Evolutionary conservation across 2,113 vertebrate genomes (phyloP).

Genomic region (Tetrao urogallus): DNA sequence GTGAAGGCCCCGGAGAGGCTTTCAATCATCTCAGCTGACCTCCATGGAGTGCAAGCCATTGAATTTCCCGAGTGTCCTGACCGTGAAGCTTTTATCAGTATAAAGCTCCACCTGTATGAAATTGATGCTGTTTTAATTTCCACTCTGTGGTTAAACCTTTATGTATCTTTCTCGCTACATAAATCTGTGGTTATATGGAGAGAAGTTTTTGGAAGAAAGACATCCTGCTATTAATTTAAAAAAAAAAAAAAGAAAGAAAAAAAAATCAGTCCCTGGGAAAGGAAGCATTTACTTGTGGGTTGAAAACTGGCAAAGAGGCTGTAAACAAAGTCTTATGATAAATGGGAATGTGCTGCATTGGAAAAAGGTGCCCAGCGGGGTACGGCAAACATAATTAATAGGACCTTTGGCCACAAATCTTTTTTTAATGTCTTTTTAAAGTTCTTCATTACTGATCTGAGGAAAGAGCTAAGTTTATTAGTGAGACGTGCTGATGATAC

Average conservation of each 20-base stretch:
- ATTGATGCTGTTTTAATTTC: constrained; percentile 24
- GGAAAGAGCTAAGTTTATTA: constrained; percentile 36
- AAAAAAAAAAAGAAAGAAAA: not conserved
- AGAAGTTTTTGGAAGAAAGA: constrained; percentile 2
- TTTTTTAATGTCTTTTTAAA: constrained; percentile 64
- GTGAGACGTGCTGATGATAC: not conserved
- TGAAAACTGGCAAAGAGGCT: not conserved
- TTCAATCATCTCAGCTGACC: not conserved
- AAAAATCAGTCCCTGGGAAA: not conserved
- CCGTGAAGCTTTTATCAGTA: not conserved
- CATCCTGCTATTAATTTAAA: constrained; percentile 1
- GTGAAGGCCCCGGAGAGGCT: not conserved
- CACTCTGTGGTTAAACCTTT: constrained; percentile 5
- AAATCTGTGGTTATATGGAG: constrained; percentile 10
- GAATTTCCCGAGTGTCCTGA: not conserved
- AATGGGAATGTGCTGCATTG: constrained; percentile 29
- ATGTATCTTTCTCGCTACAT: not conserved
- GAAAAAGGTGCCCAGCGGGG: constrained; percentile 44
- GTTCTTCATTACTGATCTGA: constrained; percentile 59
- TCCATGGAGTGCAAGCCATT: not conserved
- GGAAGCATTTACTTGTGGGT: not conserved
- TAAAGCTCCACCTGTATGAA: not conserved
- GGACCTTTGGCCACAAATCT: constrained; percentile 60
- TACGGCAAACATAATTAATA: constrained; percentile 54
- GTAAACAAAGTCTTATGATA: constrained; percentile 53